Base-by-base conservation (phyloP, 2,797 vertebrate species). In the Coranthus polyacanthus region DNA sequence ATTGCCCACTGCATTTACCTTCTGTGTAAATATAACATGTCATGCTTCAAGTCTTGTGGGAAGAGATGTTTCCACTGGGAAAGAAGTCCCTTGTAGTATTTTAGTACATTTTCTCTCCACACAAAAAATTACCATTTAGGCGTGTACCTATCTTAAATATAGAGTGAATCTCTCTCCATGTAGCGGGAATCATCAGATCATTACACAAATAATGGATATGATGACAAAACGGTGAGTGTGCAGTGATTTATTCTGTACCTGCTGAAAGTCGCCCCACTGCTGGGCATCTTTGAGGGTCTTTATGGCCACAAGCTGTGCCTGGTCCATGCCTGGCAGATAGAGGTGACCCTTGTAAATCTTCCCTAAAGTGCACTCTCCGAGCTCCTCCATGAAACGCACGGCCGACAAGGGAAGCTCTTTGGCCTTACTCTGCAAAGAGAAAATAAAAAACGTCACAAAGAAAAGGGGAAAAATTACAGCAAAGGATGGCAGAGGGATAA, bases 331-430 rank as follows among this genome's bases (percentile, higher is more conserved):
- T 0, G 98, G 98, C 38, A 98, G 94, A 83, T 98, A 99, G 76
- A 99, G 96, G 58, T 99, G 97, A 16, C 98, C 98, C 82, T 99
- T 99, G 92, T 98, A 99, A 92, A 99, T 96, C 93, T 99, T 99
- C 16, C 98, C 97, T 0, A 99, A 91, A 0, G 85, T 53, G 12
- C 97, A 97, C 34, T 98, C 97, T 0, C 98, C 98, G 17, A 99
- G 75, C 82, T 99, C 98, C 92, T 99, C 98, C 98, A 99, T 98
- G 91, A 99, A 98, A 32, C 96, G 97, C 10, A 99, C 97, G 0
- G 97, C 97, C 0, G 98, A 99, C 39, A 99, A 92, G 1, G 98
- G 97, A 69, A 99, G 88, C 83, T 99, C 98, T 79, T 98, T 98
- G 51, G 97, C 96, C 78, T 99, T 99, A 70, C 95, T 97, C 97